These are phyloP conservation scores for Candidula unifasciata DNA, from an alignment of 2,888 invertebrate genomes.

Conservation along the genomic window DNA sequence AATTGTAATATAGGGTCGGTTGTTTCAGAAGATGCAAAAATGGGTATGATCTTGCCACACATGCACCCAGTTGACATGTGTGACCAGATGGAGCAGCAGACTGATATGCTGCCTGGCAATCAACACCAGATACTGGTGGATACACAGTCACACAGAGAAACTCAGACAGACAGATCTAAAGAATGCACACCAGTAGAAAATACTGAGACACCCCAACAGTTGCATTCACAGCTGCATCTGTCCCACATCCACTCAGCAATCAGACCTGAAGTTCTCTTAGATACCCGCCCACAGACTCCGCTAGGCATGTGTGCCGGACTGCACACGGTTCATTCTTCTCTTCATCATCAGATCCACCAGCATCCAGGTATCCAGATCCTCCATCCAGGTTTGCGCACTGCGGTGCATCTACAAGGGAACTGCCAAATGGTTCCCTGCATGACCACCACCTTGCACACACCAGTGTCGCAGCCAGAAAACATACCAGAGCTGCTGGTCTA, in stretches of 20 bases:
- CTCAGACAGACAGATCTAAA: not conserved
- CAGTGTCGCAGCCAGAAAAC: not conserved
- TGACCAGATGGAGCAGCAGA: not conserved
- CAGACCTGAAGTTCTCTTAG: not conserved
- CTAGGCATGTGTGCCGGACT: not conserved
- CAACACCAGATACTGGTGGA: not conserved
- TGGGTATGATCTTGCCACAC: not conserved
- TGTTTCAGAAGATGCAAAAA: not conserved
- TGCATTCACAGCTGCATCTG: not conserved
- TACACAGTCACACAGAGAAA: not conserved
- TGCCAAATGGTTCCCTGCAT: not conserved
- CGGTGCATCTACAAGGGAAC: not conserved
- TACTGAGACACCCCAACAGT: not conserved
- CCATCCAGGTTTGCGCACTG: not conserved
- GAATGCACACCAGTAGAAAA: not conserved
- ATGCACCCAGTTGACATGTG: not conserved
- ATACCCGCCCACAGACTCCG: not conserved
- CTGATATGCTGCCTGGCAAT: not conserved
- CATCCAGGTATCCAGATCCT: slow-evolving; percentile 12
- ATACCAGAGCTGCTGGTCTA: slow-evolving; percentile 23
- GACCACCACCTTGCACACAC: not conserved
- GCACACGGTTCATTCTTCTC: not conserved
- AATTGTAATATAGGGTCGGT: not conserved
- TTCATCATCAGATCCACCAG: slow-evolving; percentile 8
- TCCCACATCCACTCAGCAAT: not conserved